Conservation (phyloP, 1,140 invertebrate genomes). For the Druon quercuslanigerum region DNA sequence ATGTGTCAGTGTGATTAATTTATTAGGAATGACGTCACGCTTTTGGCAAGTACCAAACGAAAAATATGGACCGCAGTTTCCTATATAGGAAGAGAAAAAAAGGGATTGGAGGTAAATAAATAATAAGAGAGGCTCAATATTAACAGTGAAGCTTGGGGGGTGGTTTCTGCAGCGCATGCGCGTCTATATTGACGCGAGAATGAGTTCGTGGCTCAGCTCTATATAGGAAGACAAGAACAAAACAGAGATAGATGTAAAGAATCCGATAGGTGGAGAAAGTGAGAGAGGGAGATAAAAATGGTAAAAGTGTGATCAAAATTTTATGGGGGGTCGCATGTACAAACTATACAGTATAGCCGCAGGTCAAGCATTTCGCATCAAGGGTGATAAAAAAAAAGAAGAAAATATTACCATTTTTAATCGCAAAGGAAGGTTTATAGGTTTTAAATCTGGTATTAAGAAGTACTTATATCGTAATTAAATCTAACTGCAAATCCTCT, state of each 20-base stretch:
- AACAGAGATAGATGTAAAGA: slow-evolving; percentile 40
- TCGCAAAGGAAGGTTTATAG: background rate
- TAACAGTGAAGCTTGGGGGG: slow-evolving; percentile 11
- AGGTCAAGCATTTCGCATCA: slow-evolving; percentile 11
- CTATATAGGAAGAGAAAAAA: background rate
- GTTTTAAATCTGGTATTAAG: too few species aligned
- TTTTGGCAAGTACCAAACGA: background rate
- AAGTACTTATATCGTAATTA: too few species aligned
- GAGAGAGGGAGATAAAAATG: slow-evolving; percentile 34
- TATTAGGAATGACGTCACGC: too few species aligned
- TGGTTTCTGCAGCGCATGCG: slow-evolving; percentile 60
- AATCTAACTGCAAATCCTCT: too few species aligned
- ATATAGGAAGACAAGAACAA: slow-evolving; percentile 55
- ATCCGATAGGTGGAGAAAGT: slow-evolving; percentile 9
- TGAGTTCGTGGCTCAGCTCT: slow-evolving; percentile 56
- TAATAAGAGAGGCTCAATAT: slow-evolving; percentile 28
- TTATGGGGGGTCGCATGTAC: background rate
- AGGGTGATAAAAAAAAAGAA: slow-evolving; percentile 28
- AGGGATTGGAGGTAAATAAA: slow-evolving; percentile 5
- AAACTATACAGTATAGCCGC: background rate
- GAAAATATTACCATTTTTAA: background rate
- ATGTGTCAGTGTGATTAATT: too few species aligned
- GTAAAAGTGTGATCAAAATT: slow-evolving; percentile 12
- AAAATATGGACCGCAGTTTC: slow-evolving; percentile 6
- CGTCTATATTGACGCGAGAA: slow-evolving; percentile 67